Conservation (phyloP, 2,888 invertebrate genomes). For the Ditylenchus weischeri region DNA sequence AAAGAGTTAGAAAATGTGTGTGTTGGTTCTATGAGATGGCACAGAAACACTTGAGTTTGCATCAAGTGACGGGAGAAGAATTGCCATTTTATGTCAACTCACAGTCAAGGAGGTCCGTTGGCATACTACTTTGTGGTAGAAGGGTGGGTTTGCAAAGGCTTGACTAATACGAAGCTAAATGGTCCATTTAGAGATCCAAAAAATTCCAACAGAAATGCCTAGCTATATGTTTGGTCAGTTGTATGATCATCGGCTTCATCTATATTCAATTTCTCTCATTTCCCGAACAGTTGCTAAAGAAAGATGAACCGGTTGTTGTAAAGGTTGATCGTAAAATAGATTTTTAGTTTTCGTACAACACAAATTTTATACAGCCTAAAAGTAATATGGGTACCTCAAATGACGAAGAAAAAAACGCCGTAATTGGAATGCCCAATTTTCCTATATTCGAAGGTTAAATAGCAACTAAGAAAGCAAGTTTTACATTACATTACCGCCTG, state of each 20-base stretch:
- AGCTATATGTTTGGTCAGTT: neutral
- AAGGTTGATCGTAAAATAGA: too few species aligned
- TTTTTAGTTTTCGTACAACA: too few species aligned
- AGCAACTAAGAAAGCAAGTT: neutral
- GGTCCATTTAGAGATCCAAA: too few species aligned
- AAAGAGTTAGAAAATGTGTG: too few species aligned
- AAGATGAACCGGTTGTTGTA: too few species aligned
- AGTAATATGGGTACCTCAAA: neutral
- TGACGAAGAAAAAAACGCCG: conserved; percentile 1
- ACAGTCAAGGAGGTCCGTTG: too few species aligned
- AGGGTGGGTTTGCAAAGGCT: too few species aligned
- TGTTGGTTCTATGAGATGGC: too few species aligned
- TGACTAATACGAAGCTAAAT: too few species aligned
- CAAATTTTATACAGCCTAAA: neutral
- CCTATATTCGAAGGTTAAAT: conserved; percentile 10
- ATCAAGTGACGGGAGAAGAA: conserved; percentile 16
- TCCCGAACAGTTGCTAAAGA: neutral
- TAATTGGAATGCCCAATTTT: conserved; percentile 10
- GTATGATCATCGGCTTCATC: conserved; percentile 5
- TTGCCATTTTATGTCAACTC: conserved; percentile 26
- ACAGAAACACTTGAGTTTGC: conserved; percentile 13
- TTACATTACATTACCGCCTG: neutral
- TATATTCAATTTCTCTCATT: conserved; percentile 6
- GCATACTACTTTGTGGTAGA: too few species aligned
- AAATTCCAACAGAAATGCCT: too few species aligned